A percentile compares a stretch with the other conserved stretches of the same genome.
phyloP scores from a whole-genome alignment of 2,113 vertebrate species.

The Mandrillus leucophaeus region DNA sequence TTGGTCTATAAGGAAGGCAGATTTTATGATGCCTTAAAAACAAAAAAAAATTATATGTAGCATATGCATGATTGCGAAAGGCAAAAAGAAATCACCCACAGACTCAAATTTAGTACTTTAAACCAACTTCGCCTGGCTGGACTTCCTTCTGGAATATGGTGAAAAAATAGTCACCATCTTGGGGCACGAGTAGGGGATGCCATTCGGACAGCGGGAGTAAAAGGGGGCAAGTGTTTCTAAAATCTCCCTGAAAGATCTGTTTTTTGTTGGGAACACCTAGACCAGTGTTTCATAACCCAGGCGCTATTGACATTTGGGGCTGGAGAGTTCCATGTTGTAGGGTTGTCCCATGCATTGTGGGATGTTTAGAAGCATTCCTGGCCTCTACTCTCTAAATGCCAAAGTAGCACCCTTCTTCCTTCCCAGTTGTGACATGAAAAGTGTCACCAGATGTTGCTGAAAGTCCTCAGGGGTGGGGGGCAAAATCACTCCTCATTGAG shows the following conservation, averaged over 20 bases:
- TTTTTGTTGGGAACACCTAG: not conserved
- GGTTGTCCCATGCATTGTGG: not conserved
- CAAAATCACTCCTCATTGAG: not conserved
- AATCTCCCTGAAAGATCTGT: not conserved
- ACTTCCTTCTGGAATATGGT: not conserved
- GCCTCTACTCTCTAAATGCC: not conserved
- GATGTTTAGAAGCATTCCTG: not conserved
- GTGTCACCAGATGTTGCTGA: not conserved
- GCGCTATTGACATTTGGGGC: too few relatives aligned
- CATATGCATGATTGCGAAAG: not conserved
- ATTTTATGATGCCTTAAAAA: constrained; percentile 55
- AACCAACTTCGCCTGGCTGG: not conserved
- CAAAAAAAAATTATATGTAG: not conserved
- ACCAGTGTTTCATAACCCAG: not conserved
- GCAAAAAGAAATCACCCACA: constrained; percentile 6
- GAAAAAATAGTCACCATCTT: not conserved
- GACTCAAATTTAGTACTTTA: not conserved
- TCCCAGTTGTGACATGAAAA: not conserved
- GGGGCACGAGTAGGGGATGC: not conserved
- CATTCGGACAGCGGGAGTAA: not conserved
- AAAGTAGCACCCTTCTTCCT: not conserved
- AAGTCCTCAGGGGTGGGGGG: not conserved
- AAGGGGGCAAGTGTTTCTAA: not conserved
- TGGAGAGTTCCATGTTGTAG: not conserved
- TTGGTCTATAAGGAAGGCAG: constrained; percentile 3